Conservation (phyloP, 2,113 vertebrate species). For the Mobula birostris region DNA sequence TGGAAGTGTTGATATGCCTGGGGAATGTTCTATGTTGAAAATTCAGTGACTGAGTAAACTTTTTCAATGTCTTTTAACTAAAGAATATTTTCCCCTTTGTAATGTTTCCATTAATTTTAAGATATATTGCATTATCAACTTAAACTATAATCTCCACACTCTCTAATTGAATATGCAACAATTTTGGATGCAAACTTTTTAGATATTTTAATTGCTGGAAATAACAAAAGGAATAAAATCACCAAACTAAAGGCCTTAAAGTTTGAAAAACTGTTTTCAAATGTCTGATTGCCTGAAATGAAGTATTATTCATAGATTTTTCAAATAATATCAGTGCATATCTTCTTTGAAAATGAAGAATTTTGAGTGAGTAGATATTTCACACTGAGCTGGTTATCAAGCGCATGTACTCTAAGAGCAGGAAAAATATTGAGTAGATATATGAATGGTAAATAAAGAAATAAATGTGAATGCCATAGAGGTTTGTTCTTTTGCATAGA, state of each 20-base stretch:
- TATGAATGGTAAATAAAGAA: too few relatives aligned
- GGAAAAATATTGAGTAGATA: not conserved
- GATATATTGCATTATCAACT: not conserved
- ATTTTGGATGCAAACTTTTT: slow-evolving; percentile 21
- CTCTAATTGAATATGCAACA: not conserved
- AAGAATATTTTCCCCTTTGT: not conserved
- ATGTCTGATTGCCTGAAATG: not conserved
- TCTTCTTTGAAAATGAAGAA: not conserved
- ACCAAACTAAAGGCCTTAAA: not conserved
- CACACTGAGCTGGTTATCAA: not conserved
- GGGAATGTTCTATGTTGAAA: not conserved
- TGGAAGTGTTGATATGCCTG: not conserved
- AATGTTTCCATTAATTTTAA: not conserved
- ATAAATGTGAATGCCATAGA: too few relatives aligned
- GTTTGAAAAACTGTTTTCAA: not conserved
- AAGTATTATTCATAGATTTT: not conserved
- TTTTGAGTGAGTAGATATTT: not conserved
- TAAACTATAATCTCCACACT: not conserved
- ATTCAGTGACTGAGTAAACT: not conserved
- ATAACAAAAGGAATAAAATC: not conserved
- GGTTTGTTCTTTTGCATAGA: too few relatives aligned
- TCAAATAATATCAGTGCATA: not conserved
- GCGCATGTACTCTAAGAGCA: not conserved
- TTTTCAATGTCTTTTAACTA: slow-evolving; percentile 1
- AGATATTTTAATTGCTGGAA: not conserved